These are phyloP conservation scores for Blastomussa wellsi DNA, from an alignment of 92 coral and sea anemone species.

Conservation along the genomic window DNA sequence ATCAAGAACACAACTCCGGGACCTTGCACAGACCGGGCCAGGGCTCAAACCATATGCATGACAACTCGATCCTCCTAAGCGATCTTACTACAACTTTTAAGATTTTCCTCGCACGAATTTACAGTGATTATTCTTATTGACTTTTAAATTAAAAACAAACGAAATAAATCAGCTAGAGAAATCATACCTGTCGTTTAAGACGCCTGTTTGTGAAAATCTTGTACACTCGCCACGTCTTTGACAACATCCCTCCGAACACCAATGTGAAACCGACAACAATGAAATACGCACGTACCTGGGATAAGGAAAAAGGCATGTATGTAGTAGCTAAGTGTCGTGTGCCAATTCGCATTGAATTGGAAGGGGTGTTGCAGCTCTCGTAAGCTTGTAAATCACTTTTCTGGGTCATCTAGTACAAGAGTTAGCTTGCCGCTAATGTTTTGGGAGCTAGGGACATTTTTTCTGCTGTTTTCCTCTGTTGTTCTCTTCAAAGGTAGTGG, in stretches of 20 bases:
- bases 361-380: too few relatives aligned
- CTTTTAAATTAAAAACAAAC: neutral
- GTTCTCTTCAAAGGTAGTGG: too few relatives aligned
- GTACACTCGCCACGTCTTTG: constrained; percentile 93
- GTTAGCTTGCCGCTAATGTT: too few relatives aligned
- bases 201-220: constrained; percentile 89
- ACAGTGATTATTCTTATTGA: neutral
- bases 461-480: too few relatives aligned
- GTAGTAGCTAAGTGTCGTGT: too few relatives aligned
- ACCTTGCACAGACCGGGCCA: neutral
- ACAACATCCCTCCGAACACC: constrained; percentile 88
- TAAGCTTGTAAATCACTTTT: too few relatives aligned
- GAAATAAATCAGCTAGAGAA: neutral
- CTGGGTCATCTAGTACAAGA: too few relatives aligned
- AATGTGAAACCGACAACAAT: constrained; percentile 80
- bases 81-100: too few relatives aligned
- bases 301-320: neutral
- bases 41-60: too few relatives aligned
- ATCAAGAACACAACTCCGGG: neutral
- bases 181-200: constrained; percentile 72
- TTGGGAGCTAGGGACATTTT: too few relatives aligned
- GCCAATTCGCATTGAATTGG: too few relatives aligned
- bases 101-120: neutral
- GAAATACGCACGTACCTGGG: constrained; percentile 66
- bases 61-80: too few relatives aligned